phyloP scores from a whole-genome alignment of 2,113 vertebrate species.

The Labeo rohita region DNA sequence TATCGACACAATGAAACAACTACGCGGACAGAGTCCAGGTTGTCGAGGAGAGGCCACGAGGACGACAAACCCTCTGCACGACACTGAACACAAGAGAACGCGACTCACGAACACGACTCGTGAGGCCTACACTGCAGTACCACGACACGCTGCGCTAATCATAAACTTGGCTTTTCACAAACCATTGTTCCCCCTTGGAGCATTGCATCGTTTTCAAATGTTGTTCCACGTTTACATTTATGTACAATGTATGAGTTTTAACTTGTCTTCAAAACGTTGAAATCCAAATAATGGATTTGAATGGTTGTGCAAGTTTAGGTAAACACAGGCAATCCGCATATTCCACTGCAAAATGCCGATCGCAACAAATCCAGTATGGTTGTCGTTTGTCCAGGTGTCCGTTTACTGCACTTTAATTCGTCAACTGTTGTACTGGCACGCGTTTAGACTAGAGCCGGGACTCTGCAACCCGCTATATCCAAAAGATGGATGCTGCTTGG shows the following conservation, averaged over 20 bases:
- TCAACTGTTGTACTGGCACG: constrained; percentile 99
- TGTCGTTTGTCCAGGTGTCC: constrained; percentile 69
- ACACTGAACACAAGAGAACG: constrained; percentile 42
- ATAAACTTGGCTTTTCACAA: not conserved
- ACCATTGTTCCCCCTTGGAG: not conserved
- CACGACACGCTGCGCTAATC: not conserved
- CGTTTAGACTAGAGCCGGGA: constrained; percentile 91
- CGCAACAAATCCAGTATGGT: constrained; percentile 89
- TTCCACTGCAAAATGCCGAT: constrained; percentile 82
- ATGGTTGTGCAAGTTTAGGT: constrained; percentile 85
- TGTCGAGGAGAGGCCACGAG: constrained; percentile 58
- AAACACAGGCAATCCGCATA: constrained; percentile 88
- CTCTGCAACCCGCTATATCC: constrained; percentile 94
- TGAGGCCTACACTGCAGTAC: not conserved
- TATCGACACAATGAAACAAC: constrained; percentile 44
- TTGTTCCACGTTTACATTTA: constrained; percentile 65
- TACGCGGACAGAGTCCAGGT: constrained; percentile 7
- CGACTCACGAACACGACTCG: constrained; percentile 4
- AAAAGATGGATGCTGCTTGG: constrained; percentile 97
- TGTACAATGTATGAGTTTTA: constrained; percentile 73
- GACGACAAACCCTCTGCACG: constrained; percentile 39
- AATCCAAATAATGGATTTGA: constrained; percentile 71
- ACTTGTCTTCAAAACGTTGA: constrained; percentile 74
- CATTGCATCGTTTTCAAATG: constrained; percentile 1
- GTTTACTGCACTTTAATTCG: constrained; percentile 66